Conservation (phyloP, 1,140 invertebrate genomes). For the Aphidius gifuensis region DNA sequence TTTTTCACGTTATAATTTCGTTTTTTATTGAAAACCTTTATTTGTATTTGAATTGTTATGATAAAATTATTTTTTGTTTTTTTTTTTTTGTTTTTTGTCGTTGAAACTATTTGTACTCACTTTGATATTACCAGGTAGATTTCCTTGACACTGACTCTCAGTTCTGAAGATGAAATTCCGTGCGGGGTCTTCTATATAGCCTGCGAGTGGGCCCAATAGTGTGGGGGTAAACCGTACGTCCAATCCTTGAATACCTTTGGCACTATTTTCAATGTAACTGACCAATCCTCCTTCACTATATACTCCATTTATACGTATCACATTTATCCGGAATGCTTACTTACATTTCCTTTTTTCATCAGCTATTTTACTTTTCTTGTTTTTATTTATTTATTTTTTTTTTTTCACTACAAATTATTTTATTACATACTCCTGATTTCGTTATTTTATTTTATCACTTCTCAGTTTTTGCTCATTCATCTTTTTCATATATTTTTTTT, state of each 20-base stretch:
- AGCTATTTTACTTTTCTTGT: conserved; percentile 1
- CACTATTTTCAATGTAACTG: conserved; percentile 46
- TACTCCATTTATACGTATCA: neutral
- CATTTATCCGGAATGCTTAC: conserved; percentile 1
- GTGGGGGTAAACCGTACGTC: conserved; percentile 47
- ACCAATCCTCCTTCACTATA: conserved; percentile 28
- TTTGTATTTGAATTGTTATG: no score
- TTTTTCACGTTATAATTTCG: no score
- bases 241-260: conserved; percentile 43
- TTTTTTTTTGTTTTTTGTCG: no score
- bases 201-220: conserved; percentile 28
- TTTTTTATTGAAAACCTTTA: no score
- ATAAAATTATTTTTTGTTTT: no score
- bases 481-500: no score
- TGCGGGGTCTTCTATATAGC: conserved; percentile 53
- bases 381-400: neutral
- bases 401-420: neutral
- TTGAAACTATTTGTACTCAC: conserved; percentile 39
- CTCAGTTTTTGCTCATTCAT: no score
- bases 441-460: no score
- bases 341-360: conserved; percentile 9
- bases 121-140: conserved; percentile 41
- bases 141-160: conserved; percentile 52
- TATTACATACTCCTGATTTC: no score
- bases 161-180: conserved; percentile 54